Percentiles rank a stretch among this genome's conserved stretches.
phyloP scores from a whole-genome alignment of 2,113 vertebrate species.

The Eublepharis macularius region DNA sequence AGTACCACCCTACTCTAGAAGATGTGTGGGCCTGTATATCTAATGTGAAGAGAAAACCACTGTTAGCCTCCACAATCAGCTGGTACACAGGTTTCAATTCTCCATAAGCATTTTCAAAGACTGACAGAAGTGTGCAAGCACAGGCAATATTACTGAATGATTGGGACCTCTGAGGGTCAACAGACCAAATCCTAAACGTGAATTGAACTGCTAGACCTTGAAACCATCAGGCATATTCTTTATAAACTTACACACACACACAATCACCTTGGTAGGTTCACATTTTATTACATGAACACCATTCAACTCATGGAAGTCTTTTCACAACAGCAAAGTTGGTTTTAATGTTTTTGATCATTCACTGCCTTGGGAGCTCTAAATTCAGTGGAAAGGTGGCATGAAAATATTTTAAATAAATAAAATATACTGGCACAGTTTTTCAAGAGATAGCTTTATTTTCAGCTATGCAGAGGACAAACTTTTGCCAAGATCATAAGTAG shows the following conservation, averaged over 20 bases:
- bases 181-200: neutral
- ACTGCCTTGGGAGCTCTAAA: too few species aligned
- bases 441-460: neutral
- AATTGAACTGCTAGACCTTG: neutral
- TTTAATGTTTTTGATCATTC: too few species aligned
- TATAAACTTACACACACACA: too few species aligned
- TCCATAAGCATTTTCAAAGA: neutral
- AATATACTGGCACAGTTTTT: slow-evolving; percentile 17
- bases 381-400: too few species aligned
- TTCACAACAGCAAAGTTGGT: too few species aligned
- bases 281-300: too few species aligned
- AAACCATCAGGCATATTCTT: too few species aligned
- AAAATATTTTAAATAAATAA: too few species aligned
- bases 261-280: too few species aligned
- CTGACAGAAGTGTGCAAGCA: neutral
- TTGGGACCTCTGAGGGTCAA: neutral
- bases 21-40: neutral
- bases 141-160: too few species aligned
- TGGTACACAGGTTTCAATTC: neutral
- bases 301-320: too few species aligned
- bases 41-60: neutral
- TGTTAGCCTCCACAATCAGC: neutral
- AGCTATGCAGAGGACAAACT: neutral
- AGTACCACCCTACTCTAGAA: neutral
- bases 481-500: slow-evolving; percentile 11